A percentile compares a stretch with the other conserved stretches of the same genome.
These are phyloP conservation scores for Cydia splendana DNA, from an alignment of 1,140 invertebrate genomes.

Conservation along the genomic window DNA sequence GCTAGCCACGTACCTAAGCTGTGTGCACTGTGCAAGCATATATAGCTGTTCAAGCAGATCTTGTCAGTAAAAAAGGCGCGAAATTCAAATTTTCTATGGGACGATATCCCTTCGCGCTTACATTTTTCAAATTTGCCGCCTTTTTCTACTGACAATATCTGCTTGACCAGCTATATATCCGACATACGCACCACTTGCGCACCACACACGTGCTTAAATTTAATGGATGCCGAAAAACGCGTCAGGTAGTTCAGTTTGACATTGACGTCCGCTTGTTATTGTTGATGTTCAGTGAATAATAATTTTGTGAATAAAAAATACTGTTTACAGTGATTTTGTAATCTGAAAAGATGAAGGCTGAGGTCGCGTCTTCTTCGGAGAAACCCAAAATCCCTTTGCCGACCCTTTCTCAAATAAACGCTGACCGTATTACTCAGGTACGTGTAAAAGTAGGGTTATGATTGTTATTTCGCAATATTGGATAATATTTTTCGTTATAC, in stretches of 20 bases:
- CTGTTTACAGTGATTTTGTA: neutral
- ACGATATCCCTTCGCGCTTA: too few relatives aligned
- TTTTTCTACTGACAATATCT: too few relatives aligned
- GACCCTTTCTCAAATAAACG: constrained; percentile 92
- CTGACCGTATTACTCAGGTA: constrained; percentile 90
- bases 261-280: constrained; percentile 26
- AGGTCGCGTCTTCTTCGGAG: constrained; percentile 51
- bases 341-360: constrained; percentile 60
- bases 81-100: too few relatives aligned
- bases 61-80: too few relatives aligned
- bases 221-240: neutral
- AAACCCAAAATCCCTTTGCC: constrained; percentile 84
- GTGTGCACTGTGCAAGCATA: too few relatives aligned
- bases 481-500: constrained; percentile 28
- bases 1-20: too few relatives aligned
- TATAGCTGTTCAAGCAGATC: too few relatives aligned
- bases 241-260: neutral
- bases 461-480: constrained; percentile 45
- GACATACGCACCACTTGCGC: too few relatives aligned
- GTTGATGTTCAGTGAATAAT: neutral
- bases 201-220: neutral
- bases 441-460: constrained; percentile 63
- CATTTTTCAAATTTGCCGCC: too few relatives aligned
- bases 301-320: neutral
- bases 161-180: too few relatives aligned